phyloP scores from a whole-genome alignment of 64 coral and sea anemone species.

The Actinia tenebrosa region DNA sequence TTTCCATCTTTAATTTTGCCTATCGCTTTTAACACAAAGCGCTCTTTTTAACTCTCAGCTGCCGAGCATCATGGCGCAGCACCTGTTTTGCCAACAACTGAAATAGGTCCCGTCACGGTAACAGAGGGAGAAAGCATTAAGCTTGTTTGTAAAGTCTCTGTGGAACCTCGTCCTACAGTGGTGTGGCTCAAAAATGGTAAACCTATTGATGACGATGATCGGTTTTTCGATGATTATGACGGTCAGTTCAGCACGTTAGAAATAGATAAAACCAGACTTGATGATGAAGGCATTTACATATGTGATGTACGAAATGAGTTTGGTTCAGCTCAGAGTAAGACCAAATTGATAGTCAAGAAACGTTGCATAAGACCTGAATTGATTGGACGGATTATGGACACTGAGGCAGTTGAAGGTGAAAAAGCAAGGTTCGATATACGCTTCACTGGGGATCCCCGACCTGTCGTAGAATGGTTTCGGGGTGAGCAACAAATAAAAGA shows the following conservation, averaged over 20 bases:
- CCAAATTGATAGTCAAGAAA: constrained; percentile 54
- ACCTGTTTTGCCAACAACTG: neutral
- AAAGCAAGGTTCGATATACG: constrained; percentile 53
- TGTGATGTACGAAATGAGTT: constrained; percentile 67
- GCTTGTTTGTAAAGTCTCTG: constrained; percentile 59
- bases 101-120: constrained; percentile 43
- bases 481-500: constrained; percentile 62
- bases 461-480: constrained; percentile 83
- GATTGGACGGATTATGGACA: constrained; percentile 26
- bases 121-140: constrained; percentile 56
- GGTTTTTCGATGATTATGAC: constrained; percentile 45
- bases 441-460: constrained; percentile 64
- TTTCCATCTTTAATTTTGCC: neutral
- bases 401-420: constrained; percentile 58
- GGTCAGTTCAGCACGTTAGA: constrained; percentile 41
- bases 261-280: constrained; percentile 33
- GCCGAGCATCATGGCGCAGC: neutral
- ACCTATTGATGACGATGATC: constrained; percentile 44
- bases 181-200: constrained; percentile 56
- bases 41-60: neutral
- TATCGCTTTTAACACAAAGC: neutral
- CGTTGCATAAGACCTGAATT: constrained; percentile 53
- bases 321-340: constrained; percentile 55
- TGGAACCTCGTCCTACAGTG: constrained; percentile 45
- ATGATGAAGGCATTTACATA: constrained; percentile 59